These are phyloP conservation scores for Strigamia transsilvanica DNA, from an alignment of 2,888 invertebrate genomes.

Conservation along the genomic window DNA sequence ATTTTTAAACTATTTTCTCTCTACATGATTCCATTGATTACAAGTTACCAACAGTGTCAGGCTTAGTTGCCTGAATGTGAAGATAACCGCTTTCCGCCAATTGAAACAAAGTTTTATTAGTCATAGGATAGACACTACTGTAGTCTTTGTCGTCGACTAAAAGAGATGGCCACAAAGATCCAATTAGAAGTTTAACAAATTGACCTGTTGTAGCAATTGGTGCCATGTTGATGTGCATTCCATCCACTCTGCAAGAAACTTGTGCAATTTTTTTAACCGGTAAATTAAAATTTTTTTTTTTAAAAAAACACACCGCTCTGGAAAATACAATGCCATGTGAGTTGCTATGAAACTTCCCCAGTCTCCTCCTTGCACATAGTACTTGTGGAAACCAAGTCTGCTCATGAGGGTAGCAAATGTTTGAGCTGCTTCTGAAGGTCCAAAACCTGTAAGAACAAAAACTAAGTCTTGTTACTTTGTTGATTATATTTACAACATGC, in stretches of 20 bases:
- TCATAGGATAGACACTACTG: slow-evolving; percentile 60
- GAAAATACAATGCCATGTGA: slow-evolving; percentile 73
- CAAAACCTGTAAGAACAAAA: slow-evolving; percentile 57
- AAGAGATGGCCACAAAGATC: slow-evolving; percentile 59
- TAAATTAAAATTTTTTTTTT: neutral
- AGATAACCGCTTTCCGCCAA: slow-evolving; percentile 68
- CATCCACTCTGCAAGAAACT: slow-evolving; percentile 65
- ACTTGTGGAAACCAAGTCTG: slow-evolving; percentile 73
- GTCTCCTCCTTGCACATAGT: slow-evolving; percentile 80
- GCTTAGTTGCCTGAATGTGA: slow-evolving; percentile 86
- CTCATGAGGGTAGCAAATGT: slow-evolving; percentile 75
- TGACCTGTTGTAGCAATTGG: slow-evolving; percentile 60
- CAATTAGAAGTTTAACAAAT: slow-evolving; percentile 59
- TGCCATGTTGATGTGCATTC: slow-evolving; percentile 75
- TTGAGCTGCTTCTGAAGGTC: slow-evolving; percentile 61
- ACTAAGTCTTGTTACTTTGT: neutral
- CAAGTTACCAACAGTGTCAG: slow-evolving; percentile 80
- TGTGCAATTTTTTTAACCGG: neutral
- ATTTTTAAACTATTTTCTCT: too few species aligned
- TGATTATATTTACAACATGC: too few species aligned
- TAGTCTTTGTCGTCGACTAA: slow-evolving; percentile 60
- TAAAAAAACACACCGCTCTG: slow-evolving; percentile 64
- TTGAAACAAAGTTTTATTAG: slow-evolving; percentile 58
- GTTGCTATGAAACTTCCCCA: slow-evolving; percentile 77
- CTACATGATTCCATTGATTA: neutral